Base-by-base conservation (phyloP, 1,140 invertebrate species). In the Holcopasites calliopsidis region DNA sequence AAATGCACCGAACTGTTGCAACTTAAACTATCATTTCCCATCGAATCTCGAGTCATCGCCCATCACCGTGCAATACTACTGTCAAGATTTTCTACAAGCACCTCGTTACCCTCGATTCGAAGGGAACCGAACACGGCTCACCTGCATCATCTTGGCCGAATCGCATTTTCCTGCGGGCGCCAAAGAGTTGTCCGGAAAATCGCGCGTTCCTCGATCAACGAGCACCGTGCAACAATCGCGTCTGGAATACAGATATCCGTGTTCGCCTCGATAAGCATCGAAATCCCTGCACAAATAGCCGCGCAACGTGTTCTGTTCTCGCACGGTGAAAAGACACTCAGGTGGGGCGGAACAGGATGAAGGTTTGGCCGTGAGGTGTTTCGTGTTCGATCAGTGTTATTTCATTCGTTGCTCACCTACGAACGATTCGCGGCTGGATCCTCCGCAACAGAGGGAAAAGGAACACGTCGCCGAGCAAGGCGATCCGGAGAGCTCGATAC, bases 341-440 rank as follows among this genome's bases (percentile, higher is more conserved):
- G 60, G 79, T 74, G 79, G 81, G 81, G 75, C 60, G 21, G n/a
- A 33, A 58, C 64, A 16, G 11, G 70, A 52, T n/a, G 31, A 64
- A 64, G 42, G 57, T 82, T 70, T 35, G 68, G 55, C 69, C 71
- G 55, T 49, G 38, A 31, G 13, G 35, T 47, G n/a, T 60, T 76
- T 72, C 80, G 60, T 64, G 77, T 58, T 42, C 80, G n/a, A 47
- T 57, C 80, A 82, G 80, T 82, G 60, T 50, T 66, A 62, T 82
- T 82, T 77, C 44, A 76, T 72, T 80, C 80, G 61, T 33, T 58
- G 55, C n/a, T 7, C 68, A 49, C 50, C 44, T 23, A 60, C 38
- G 50, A 76, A 40, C 77, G 50, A 65, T 21, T 13, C 42, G 61
- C 26, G 16, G 28, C 35, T 10, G 33, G 47, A 52, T 68, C 38